Evolutionary conservation across 2,888 invertebrate species (phyloP), one percentile per base, ranked within the genome.

Genomic region (Caenorhabditis sinica): DNA sequence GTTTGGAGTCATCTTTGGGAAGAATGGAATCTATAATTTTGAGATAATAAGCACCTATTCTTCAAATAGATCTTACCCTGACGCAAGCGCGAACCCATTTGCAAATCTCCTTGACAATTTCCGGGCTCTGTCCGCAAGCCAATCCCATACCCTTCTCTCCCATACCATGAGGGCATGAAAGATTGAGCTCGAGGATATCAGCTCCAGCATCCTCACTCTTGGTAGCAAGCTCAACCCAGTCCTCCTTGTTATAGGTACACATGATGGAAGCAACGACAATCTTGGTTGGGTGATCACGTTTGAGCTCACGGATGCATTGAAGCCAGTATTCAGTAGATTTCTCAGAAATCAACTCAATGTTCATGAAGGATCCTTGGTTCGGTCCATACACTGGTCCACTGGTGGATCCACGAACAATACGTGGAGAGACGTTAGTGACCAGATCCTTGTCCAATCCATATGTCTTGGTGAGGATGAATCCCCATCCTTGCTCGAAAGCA

Each of bases 101-200:
- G 0, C 97, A 96, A 92, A 99, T 98, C 86, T 96, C 95, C 88
- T 95, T 95, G 1, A 99, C 98, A 82, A 97, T 93, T 36, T 95
- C 95, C 0, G 97, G 96, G 93, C 97, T 95, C 95, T 98, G 97
- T 79, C 98, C 98, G 93, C 98, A 98, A 61, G 98, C 98, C 71
- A 99, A 94, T 0, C 98, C 99, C 98, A 99, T 98, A 53, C 98
- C 91, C 53, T 92, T 89, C 79, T 92, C 92, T 45, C 92, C 92
- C 97, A 99, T 98, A 8, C 98, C 98, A 93, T 99, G 98, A 0
- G 98, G 98, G 93, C 99, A 98, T 0, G 97, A 98, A 69, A 99
- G 94, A 94, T 99, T 99, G 69, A 98, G 94, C 93, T 99, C 99
- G 17, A 99, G 93, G 0, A 97, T 98, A 94, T 99, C 98, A 0